Evolutionary conservation across 2,797 vertebrate species (phyloP), one percentile per base, ranked within the genome.

Genomic region (Sciaenops ocellatus): DNA sequence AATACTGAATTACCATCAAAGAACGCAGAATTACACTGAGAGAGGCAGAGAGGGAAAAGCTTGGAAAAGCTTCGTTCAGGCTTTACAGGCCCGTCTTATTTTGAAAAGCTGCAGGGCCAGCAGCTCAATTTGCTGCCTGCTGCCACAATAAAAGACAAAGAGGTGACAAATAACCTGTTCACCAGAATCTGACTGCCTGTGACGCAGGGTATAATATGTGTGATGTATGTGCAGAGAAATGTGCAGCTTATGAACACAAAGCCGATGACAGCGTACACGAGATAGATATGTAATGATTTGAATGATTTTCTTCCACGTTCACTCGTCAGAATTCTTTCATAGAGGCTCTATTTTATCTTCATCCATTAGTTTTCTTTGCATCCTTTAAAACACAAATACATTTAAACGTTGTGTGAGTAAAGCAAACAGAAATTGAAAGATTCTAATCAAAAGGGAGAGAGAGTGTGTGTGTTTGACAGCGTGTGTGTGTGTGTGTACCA

Each of bases 401-500:
- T 55, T 61, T 13, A 54, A 10, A 38, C 3, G 12, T 28, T 12
- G 46, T 8, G 30, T 22, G 10, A 28, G 16, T 42, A 6, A 34
- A 59, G 30, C 38, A 24, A 44, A n/a, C 6, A 74, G 59, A 20
- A 26, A 30, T 3, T 44, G 3, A n/a, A n/a, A 16, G 30, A 34
- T 34, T 34, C 7, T 8, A 52, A 52, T 42, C 12, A 42, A 18
- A 42, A 42, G 22, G 1, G 5, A 41, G 16, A 44, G 17, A n/a
- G 26, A 30, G 34, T 56, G 34, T 65, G 46, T 34, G 64, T 44
- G 56, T 63, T 34, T 34, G 30, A 34, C 30, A 34, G 48, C 52
- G 63, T 71, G 48, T 41, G 73, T 60, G 83, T 73, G 54, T 65
- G 67, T 74, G 64, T 52, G 59, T 7, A 28, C 44, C 44, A 24